These are phyloP conservation scores for Taenioides sp. DNA, from an alignment of 2,797 vertebrate genomes.

Conservation along the genomic window DNA sequence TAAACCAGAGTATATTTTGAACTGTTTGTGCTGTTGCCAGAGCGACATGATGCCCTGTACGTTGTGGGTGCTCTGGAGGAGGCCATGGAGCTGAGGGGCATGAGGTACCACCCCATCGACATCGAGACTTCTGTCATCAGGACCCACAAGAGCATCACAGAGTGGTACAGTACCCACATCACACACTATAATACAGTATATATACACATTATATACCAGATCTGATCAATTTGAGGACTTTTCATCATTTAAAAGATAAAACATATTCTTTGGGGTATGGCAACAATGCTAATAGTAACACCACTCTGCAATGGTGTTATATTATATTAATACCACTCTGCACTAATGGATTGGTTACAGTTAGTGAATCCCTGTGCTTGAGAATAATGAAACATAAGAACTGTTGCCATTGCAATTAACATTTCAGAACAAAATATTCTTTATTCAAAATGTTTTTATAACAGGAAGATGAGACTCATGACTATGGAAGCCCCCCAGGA, in stretches of 20 bases:
- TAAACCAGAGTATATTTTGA: neutral
- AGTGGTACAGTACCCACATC: constrained; percentile 79
- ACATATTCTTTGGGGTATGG: neutral
- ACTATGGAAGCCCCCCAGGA: no score
- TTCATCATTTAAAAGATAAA: neutral
- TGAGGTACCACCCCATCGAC: constrained; percentile 91
- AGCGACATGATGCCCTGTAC: constrained; percentile 88
- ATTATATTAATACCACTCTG: neutral
- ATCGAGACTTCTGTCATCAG: constrained; percentile 89
- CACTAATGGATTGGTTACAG: no score
- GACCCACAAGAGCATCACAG: constrained; percentile 89
- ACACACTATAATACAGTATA: no score
- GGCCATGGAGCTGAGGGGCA: constrained; percentile 87
- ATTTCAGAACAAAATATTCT: no score
- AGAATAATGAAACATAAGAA: no score
- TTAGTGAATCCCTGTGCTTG: no score
- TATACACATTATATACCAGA: no score
- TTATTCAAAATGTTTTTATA: no score
- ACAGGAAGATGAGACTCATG: no score
- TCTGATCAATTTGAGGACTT: no score
- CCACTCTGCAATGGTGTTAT: no score
- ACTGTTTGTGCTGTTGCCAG: constrained; percentile 49
- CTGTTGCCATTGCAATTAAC: no score
- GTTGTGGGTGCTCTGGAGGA: constrained; percentile 89
- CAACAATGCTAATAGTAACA: neutral